Base-by-base conservation (phyloP, 2,888 invertebrate genomes). In the Hypomecis punctinalis region DNA sequence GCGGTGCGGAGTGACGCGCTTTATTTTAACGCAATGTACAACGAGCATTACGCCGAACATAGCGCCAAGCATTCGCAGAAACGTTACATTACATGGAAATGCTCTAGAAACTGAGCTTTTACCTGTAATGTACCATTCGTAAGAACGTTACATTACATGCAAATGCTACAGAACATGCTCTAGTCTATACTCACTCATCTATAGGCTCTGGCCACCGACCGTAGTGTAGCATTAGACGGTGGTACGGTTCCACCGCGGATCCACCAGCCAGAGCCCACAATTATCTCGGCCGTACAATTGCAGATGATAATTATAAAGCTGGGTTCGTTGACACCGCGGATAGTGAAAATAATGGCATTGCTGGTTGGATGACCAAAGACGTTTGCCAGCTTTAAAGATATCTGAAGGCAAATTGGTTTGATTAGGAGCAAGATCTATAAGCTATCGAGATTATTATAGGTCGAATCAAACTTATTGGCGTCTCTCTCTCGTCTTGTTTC, bases 261-360 rank as follows among this genome's bases (percentile, higher is more conserved):
- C 47, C 59, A 45, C 33, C 57, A 67, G 49, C 54, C 55, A 42
- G 48, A 49, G 54, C 56, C 58, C 33, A 66, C 67, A 72, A 70
- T 72, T 72, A 72, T 60, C 61, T 63, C 53, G 9, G 66, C 61
- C 70, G 58, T 66, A 65, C 66, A 51, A 51, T 37, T 37, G 49
- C 49, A 51, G 63, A 70, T 70, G 63, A 69, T 72, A 72, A 72
- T 72, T 70, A 66, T 54, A 60, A 66, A 61, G 60, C 65, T 42
- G 66, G 68, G 72, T 70, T 70, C 70, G 69, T 72, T 68, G 69
- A 60, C 72, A 63, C 66, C 57, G 66, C 42, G 51, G 65, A 60
- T 51, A 47, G 47, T 48, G 51, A 47, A 61, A 63, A 56, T 62
- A 63, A 63, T 56, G 47, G 39, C 47, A 47, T 56, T 47, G 56